phyloP scores from a whole-genome alignment of 1,140 invertebrate genomes.

The Chionoecetes opilio region DNA sequence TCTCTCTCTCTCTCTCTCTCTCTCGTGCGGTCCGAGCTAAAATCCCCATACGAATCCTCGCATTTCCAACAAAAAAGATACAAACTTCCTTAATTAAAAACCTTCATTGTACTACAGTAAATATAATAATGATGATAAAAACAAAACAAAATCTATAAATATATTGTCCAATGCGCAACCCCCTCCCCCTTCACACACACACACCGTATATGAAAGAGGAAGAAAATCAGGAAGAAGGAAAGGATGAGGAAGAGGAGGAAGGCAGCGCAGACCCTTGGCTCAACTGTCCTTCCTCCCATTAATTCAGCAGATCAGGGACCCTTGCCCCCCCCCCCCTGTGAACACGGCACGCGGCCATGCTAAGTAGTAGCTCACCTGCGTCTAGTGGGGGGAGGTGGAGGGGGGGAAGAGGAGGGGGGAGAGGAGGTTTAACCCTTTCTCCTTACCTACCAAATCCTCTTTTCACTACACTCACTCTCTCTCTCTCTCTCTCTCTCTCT shows the following conservation, averaged over 20 bases:
- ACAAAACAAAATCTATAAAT: no score
- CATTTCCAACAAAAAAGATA: no score
- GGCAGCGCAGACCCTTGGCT: neutral
- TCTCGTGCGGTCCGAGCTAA: no score
- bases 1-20: no score
- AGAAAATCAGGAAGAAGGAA: neutral
- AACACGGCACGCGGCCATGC: neutral
- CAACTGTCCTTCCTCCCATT: neutral
- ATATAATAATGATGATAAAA: no score
- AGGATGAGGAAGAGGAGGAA: neutral
- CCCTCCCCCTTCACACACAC: no score
- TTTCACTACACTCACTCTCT: neutral
- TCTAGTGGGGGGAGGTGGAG: neutral
- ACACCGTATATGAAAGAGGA: neutral
- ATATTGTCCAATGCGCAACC: no score
- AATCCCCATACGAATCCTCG: no score
- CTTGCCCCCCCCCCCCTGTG: neutral
- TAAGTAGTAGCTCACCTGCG: conserved; percentile 16
- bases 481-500: conserved; percentile 1
- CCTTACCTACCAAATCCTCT: neutral
- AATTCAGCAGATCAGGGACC: neutral
- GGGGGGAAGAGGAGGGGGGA: neutral
- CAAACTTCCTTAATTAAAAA: no score
- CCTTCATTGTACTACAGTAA: no score
- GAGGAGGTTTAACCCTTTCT: neutral